Evolutionary conservation across 2,888 invertebrate species (phyloP), one percentile per base, ranked within the genome.

Genomic region (Spatulosminthurus flaviceps): DNA sequence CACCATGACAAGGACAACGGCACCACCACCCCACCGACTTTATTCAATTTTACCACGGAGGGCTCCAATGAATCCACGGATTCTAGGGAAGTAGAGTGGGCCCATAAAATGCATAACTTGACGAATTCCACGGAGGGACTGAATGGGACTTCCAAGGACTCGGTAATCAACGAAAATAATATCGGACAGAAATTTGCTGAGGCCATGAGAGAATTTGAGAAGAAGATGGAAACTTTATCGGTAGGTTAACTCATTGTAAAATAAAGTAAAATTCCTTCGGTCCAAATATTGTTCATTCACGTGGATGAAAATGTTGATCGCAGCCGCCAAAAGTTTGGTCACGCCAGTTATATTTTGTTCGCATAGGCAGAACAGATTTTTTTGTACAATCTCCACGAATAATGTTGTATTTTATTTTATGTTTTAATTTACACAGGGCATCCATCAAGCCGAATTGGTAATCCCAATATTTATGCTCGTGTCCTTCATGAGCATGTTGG

Each of bases 401-500:
- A 34, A 34, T 16, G 4, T 42, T 29, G 76, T 21, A 76, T 34
- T 41, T 66, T 42, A 42, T 22, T 71, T 34, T 13, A 22, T 21
- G 13, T 22, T 42, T 42, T 13, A 71, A 16, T 28, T 78, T 64
- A 60, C 78, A 0, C 43, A 85, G 85, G 85, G 85, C 13, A 81
- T 85, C 24, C 75, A 81, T 66, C 79, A 81, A 73, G 82, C 84
- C 0, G 85, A 85, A 60, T 73, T 85, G 41, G 81, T 83, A 1
- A 79, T 85, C 29, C 85, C 85, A 13, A 77, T 84, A 2, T 83
- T 83, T 67, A 84, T 85, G 84, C 73, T 85, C 16, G 71, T 83
- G 22, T 78, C 81, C 41, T 82, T 85, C 67, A 75, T 84, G 60
- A 61, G 74, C 1, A 67, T 81, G 4, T 81, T 85, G 60, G 80